Percentiles rank a stretch among this genome's conserved stretches.
Conservation (phyloP, 2,888 invertebrate species). For the Ornithoptera priamus region DNA sequence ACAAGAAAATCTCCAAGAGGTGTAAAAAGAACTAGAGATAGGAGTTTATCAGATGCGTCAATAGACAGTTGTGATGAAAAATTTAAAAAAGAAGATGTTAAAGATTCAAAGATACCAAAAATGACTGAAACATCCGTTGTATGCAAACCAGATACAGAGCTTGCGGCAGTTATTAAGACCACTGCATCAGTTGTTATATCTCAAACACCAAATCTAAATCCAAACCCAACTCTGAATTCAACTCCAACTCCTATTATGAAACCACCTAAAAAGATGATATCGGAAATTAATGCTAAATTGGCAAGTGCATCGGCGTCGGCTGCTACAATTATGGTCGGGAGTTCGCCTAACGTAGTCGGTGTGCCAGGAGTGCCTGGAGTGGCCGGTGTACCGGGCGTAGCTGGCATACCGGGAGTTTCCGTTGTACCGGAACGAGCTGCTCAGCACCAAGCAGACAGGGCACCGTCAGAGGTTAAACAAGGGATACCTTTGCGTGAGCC, state of each 20-base stretch:
- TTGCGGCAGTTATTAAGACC: conserved; percentile 36
- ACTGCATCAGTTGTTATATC: conserved; percentile 24
- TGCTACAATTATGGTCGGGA: conserved; percentile 32
- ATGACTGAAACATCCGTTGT: conserved; percentile 40
- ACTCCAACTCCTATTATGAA: conserved; percentile 58
- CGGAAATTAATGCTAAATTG: conserved; percentile 67
- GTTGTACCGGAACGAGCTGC: conserved; percentile 26
- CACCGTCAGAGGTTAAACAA: conserved; percentile 33
- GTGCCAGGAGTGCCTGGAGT: conserved; percentile 30
- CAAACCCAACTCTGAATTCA: conserved; percentile 43
- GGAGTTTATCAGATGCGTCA: conserved; percentile 83
- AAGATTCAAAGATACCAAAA: conserved; percentile 56
- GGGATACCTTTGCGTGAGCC: conserved; percentile 28
- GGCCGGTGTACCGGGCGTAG: conserved; percentile 32
- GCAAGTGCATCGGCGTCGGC: conserved; percentile 54
- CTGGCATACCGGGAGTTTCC: conserved; percentile 29
- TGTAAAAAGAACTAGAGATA: conserved; percentile 81
- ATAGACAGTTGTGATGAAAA: conserved; percentile 83
- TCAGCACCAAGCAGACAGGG: conserved; percentile 27
- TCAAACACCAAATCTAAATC: conserved; percentile 38
- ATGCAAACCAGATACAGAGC: conserved; percentile 21
- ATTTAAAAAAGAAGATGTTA: conserved; percentile 54
- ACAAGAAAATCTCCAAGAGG: conserved; percentile 83
- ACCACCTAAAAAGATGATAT: conserved; percentile 71
- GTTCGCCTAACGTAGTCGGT: conserved; percentile 33